Evolutionary conservation across 2,113 vertebrate species (phyloP), one percentile per base, ranked within the genome.

Genomic region (Podocnemis expansa): DNA sequence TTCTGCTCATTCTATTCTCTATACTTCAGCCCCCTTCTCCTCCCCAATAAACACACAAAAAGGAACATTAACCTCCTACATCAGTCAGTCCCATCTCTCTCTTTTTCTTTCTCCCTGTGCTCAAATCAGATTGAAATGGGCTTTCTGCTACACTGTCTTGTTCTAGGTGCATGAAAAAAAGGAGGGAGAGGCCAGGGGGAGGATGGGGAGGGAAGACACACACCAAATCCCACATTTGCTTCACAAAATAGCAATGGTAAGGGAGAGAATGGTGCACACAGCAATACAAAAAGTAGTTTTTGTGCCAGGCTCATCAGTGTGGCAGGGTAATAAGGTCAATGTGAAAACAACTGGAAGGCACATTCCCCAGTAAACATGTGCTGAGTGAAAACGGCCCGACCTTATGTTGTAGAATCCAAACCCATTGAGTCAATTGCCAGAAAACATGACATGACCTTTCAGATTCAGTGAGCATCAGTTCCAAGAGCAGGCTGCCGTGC

Each of bases 361-460:
- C 96, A 97, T 98, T 99, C 98, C 98, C 98, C 97, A 96, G 98
- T 98, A 99, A 99, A 99, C 98, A 98, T 97, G 98, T 97, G 98
- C 98, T 98, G 98, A 98, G 98, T 98, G 97, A 96, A 98, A 98
- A 98, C 95, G 95, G 98, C 98, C 98, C 89, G 87, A 98, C 99
- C 99, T 98, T 99, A 98, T 98, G 98, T 97, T 98, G 98, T 98
- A 98, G 98, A 98, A 98, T 99, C 98, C 98, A 99, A 99, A 99
- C 98, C 98, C 99, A 99, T 98, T 95, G 98, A 99, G 99, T 99
- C 99, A 99, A 99, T 99, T 99, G 99, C 99, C 98, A 98, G 99
- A 99, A 99, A 99, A 99, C 99, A 99, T 98, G 99, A 99, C 98
- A 98, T 98, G 99, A 99, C 99, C 99, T 99, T 99, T 99, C 98